Base-by-base conservation (phyloP, 2,888 invertebrate species). In the Pollenia labialis region DNA sequence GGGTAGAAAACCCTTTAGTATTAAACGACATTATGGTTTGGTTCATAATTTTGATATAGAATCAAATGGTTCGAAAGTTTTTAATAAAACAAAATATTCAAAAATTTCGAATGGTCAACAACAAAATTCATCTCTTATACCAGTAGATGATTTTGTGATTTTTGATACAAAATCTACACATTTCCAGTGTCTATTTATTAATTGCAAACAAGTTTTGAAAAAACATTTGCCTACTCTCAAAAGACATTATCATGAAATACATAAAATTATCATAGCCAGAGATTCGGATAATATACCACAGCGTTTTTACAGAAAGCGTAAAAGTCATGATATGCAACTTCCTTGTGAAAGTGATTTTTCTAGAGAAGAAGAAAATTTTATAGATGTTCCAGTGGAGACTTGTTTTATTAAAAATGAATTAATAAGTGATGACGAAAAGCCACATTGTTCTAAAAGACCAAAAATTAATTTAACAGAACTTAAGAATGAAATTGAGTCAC, bases 231-330 rank as follows among this genome's bases (percentile, higher is more conserved):
- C 50, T 1, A 16, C 40, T 8, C 48, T 60, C 48, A 60, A 74
- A 40, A 48, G 16, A 40, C 74, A 74, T 40, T 74, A 74, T 50
- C 60, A 50, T 12, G 60, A 74, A 40, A 8, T 14, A 11, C 74
- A 74, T 54, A 71, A 54, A 18, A 54, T 71, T 2, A 71, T 71
- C 12, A 71, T 71, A 71, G 69, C 69, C 6, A 16, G 54, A 42
- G 54, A 71, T 54, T 54, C 69, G 12, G 54, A 54, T 71, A 71
- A 71, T 71, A 48, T 62, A 42, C 62, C 62, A 16, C 40, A 71
- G n/a, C 69, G 42, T 18, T 40, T 71, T 7, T 32, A 42, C 18
- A 40, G 54, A 18, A 71, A 71, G 54, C 69, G 69, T 71, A 71
- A 71, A 71, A 42, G 42, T 18, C 40, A 11, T n/a, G 42, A 71